Base-by-base conservation (phyloP, 2,888 invertebrate species). In the Melanostoma scalare region DNA sequence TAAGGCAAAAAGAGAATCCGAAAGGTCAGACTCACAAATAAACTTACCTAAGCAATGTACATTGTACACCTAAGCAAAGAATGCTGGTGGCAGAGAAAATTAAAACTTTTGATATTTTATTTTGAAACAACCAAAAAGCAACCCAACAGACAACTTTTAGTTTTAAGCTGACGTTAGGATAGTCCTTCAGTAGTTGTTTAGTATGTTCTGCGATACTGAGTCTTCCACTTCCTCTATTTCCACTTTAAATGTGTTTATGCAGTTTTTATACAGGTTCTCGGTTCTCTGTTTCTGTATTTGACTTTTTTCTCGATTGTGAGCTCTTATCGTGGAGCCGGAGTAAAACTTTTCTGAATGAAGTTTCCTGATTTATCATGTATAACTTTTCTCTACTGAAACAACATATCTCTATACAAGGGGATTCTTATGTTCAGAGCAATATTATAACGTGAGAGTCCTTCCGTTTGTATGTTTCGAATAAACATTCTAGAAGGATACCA, bases 351-450 rank as follows among this genome's bases (percentile, higher is more conserved):
- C 71, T 79, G 79, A 84, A 84, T 84, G 79, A 79, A 84, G 79
- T 84, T 78, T 84, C 74, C 84, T 84, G 84, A 84, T 84, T 84
- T 84, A 84, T 84, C 79, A 84, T 84, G 79, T 79, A 71, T 75
- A 79, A 84, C 79, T 84, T 79, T 79, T 71, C 68, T 68, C 50
- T 48, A 48, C 68, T 69, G 63, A 73, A 82, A 73, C 63, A 82
- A 78, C 77, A 77, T 82, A 82, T 82, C 69, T 20, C 20, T 71
- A 69, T 68, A 74, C 73, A 65, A 74, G 58, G 69, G 68, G 73
- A 79, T 79, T 78, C 48, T 53, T 78, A 65, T 74, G 74, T 84
- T 74, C 60, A n/a, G 44, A 69, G 61, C 69, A 63, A 58, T 73
- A 79, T 79, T 79, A 84, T 74, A 84, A 65, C 79, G 84, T 60